Percentiles rank a stretch among this genome's conserved stretches.
Conservation (phyloP, 2,113 vertebrate species). For the Sapayoa aenigma region DNA sequence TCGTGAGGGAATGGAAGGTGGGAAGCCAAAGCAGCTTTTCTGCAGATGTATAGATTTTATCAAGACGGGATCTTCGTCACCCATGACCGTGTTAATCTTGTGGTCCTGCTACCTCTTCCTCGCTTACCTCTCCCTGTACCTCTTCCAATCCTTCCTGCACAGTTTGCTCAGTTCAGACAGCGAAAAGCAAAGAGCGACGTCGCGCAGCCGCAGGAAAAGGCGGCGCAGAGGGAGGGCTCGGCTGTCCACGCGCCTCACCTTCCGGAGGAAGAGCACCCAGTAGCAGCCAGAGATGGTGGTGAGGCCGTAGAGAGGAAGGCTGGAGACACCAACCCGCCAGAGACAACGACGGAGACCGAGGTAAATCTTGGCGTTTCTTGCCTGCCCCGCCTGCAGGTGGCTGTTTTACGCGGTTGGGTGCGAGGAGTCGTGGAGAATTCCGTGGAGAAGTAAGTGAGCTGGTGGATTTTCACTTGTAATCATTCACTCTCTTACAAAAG, state of each 20-base stretch:
- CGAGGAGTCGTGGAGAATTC: too few species aligned
- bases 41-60: constrained; percentile 15
- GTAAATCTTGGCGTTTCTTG: too few species aligned
- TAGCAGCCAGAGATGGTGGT: not conserved
- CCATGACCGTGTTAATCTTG: constrained; percentile 59
- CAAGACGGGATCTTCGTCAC: not conserved
- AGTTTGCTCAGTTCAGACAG: constrained; percentile 81
- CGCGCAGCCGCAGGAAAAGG: constrained; percentile 75
- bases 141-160: constrained; percentile 73
- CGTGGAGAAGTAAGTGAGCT: not conserved
- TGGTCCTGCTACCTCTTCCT: constrained; percentile 77
- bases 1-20: not conserved
- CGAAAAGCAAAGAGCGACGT: constrained; percentile 72
- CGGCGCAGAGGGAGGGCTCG: constrained; percentile 77
- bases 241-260: constrained; percentile 70
- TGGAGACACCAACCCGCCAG: not conserved
- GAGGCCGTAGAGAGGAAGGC: not conserved
- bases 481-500: not conserved
- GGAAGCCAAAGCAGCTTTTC: not conserved
- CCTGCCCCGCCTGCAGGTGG: not conserved
- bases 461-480: not conserved
- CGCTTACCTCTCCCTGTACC: constrained; percentile 75
- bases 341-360: not conserved
- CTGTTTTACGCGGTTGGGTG: not conserved
- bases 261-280: constrained; percentile 61